Evolutionary conservation across 2,888 invertebrate genomes (phyloP), one percentile per base, ranked within the genome.

Genomic region (Drosophila melanocephala): DNA sequence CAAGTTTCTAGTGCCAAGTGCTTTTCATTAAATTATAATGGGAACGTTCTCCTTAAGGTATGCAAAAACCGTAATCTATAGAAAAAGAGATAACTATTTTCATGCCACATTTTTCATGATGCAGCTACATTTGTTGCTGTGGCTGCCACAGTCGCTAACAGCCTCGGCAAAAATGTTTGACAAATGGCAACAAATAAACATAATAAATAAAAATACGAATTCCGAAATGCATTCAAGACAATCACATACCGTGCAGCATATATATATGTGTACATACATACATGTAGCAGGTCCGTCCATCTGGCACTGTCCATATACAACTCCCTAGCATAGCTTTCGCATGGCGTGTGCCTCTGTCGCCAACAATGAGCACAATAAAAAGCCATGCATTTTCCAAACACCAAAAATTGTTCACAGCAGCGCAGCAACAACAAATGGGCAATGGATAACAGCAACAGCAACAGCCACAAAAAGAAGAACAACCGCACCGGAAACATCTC

Each of bases 401-500:
- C 90, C 90, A 90, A 87, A 87, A 87, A 87, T 90, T 86, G 84
- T 82, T 79, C 87, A 79, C 77, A 87, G 75, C 77, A 70, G 69
- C 74, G 58, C 71, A 69, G 57, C 76, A 73, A 12, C 77, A 67
- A 44, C 53, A 71, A 68, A 30, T 42, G 33, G 33, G 39, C 68
- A 61, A 61, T 55, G 37, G 35, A 37, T 68, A 68, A 42, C 61
- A 62, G 62, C 65, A 68, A 42, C 61, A 62, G 64, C 65, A 69
- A 39, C 50, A 71, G 58, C 57, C 69, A 59, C 57, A 60, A 74
- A 72, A 63, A 74, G 77, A 82, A 77, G 75, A 80, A 88, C 91
- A 86, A 91, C 91, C 88, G 86, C 90, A 90, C 81, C 91, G 91
- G 90, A 91, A 90, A 89, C 90, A 90, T 89, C 91, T 90, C 91